phyloP scores from a whole-genome alignment of 2,888 invertebrate species.

The Ecdyonurus torrentis region DNA sequence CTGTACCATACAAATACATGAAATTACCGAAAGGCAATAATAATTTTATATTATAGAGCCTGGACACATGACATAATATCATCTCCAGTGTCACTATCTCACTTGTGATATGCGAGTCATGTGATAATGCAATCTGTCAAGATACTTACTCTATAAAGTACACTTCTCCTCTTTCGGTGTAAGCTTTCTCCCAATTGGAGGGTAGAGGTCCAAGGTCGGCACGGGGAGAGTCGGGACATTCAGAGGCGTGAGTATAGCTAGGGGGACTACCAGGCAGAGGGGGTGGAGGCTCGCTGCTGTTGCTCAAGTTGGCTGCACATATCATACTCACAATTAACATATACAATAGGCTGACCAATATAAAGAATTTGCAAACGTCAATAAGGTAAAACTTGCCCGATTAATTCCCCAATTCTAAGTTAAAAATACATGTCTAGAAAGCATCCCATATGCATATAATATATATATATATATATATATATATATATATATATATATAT shows the following conservation, averaged over 20 bases:
- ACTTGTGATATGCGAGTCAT: background rate
- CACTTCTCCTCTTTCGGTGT: constrained; percentile 88
- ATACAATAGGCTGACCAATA: background rate
- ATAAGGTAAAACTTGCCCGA: no score
- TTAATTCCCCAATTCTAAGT: background rate
- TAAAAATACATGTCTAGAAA: no score
- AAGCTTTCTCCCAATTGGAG: constrained; percentile 94
- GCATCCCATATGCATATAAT: no score
- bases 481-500: no score
- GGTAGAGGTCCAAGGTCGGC: constrained; percentile 75
- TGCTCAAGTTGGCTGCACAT: background rate
- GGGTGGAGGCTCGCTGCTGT: background rate
- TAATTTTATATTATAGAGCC: no score
- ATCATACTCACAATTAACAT: background rate
- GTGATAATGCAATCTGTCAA: background rate
- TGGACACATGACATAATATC: no score
- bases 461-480: no score
- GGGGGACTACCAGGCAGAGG: constrained; percentile 13
- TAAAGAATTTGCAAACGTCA: background rate
- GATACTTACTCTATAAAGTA: constrained; percentile 88
- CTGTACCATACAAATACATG: no score
- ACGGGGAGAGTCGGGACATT: constrained; percentile 27
- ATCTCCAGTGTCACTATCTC: no score
- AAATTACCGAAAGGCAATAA: no score
- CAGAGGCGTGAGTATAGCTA: constrained; percentile 20